Evolutionary conservation across 2,113 vertebrate genomes (phyloP).

Genomic region (Chloropsis hardwickii): DNA sequence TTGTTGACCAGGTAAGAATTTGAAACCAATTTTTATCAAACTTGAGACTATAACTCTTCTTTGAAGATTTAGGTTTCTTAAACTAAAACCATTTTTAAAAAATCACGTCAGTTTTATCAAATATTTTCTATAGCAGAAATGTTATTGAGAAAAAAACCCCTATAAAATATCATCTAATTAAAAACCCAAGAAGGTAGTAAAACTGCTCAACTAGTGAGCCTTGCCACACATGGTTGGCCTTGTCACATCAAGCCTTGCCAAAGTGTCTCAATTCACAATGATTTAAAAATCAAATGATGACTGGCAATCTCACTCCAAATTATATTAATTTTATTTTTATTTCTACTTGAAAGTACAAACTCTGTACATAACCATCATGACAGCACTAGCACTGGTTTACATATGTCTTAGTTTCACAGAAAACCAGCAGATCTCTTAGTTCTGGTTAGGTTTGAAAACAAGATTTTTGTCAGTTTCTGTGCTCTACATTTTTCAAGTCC

Average conservation of each 20-base stretch:
- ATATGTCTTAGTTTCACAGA: neutral
- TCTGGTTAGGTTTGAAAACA: neutral
- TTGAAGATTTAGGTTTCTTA: neutral
- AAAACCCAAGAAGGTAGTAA: neutral
- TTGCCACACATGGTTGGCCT: neutral
- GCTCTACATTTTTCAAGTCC: neutral
- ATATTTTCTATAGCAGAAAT: neutral
- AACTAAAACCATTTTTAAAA: neutral
- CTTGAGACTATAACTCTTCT: neutral
- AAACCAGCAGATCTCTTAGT: neutral
- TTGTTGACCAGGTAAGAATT: neutral
- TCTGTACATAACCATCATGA: neutral
- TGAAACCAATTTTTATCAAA: neutral
- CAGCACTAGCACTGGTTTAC: neutral
- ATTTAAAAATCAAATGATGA: neutral
- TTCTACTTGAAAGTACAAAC: neutral
- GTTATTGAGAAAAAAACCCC: neutral
- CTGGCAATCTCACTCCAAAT: neutral
- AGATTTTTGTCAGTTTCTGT: neutral
- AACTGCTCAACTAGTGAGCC: neutral
- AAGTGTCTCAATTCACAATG: neutral
- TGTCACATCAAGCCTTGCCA: neutral
- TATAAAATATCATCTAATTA: neutral
- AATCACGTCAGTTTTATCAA: neutral
- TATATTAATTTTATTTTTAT: neutral